phyloP scores from a whole-genome alignment of 2,113 vertebrate species.

The Terrapene triunguis region DNA sequence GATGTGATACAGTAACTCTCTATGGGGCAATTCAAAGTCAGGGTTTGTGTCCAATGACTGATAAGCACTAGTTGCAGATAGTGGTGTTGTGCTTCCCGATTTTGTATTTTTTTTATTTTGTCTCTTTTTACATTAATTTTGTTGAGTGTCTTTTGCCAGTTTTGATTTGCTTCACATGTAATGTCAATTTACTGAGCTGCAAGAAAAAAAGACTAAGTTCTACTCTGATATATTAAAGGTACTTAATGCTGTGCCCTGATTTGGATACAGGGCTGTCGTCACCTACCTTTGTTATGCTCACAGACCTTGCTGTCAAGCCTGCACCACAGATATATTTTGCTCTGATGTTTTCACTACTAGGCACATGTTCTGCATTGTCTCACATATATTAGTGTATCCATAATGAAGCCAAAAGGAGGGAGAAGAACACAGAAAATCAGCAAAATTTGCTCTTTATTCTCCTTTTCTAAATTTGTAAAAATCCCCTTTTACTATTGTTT shows the following conservation, averaged over 20 bases:
- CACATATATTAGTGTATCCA: not conserved
- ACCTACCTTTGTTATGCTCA: not conserved
- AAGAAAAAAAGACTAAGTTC: not conserved
- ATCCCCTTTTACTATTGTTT: slow-evolving; percentile 25
- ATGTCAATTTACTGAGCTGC: not conserved
- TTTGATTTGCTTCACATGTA: not conserved
- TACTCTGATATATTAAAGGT: not conserved
- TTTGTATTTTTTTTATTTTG: not conserved
- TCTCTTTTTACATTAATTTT: not conserved
- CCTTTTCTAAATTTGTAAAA: slow-evolving; percentile 21
- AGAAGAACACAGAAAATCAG: not conserved
- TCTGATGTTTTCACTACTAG: not conserved
- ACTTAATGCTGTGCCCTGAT: not conserved
- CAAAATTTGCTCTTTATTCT: not conserved
- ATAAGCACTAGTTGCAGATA: not conserved
- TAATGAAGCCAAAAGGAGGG: slow-evolving; percentile 20
- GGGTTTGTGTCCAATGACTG: not conserved
- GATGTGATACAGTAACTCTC: not conserved
- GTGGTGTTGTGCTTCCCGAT: not conserved
- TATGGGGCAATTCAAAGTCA: not conserved
- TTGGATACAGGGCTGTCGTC: not conserved
- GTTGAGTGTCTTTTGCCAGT: not conserved
- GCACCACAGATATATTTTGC: not conserved
- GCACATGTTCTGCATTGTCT: not conserved
- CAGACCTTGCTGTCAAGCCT: not conserved